Conservation (phyloP, 2,888 invertebrate genomes). For the Campopleginae sp. region DNA sequence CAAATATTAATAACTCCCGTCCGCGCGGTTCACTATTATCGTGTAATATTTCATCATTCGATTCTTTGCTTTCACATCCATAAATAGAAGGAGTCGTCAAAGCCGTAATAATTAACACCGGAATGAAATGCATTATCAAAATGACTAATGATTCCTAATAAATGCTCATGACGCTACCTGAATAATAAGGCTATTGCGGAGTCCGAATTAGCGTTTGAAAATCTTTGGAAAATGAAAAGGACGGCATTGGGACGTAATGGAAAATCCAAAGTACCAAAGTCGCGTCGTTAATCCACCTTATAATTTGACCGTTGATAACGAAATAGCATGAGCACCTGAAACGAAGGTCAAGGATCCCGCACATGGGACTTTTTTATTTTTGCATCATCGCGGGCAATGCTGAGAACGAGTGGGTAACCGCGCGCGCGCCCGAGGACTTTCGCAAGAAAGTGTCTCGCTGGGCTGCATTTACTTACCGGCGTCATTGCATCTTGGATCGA, state of each 20-base stretch:
- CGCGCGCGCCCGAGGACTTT: slow-evolving; percentile 33
- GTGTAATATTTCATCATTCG: neutral
- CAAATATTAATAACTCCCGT: neutral
- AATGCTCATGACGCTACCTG: too few species aligned
- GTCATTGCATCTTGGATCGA: slow-evolving; percentile 57
- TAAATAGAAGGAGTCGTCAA: too few species aligned
- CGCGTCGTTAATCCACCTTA: neutral
- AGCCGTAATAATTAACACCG: too few species aligned
- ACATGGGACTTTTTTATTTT: neutral
- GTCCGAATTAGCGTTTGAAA: neutral
- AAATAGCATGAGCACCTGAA: slow-evolving; percentile 8
- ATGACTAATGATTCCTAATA: too few species aligned
- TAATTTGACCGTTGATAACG: neutral
- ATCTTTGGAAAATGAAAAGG: neutral
- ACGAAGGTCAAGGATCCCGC: slow-evolving; percentile 64
- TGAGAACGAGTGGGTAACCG: neutral
- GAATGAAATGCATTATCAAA: too few species aligned
- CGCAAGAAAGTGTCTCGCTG: slow-evolving; percentile 54
- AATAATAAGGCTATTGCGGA: too few species aligned
- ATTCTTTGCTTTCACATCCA: too few species aligned
- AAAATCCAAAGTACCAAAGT: neutral
- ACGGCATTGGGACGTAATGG: neutral
- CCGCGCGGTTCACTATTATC: neutral
- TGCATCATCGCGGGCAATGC: slow-evolving; percentile 8
- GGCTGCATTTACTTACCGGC: slow-evolving; percentile 28